A percentile compares a stretch with the other conserved stretches of the same genome.
phyloP scores from a whole-genome alignment of 2,113 vertebrate species.

The Isurus oxyrinchus region DNA sequence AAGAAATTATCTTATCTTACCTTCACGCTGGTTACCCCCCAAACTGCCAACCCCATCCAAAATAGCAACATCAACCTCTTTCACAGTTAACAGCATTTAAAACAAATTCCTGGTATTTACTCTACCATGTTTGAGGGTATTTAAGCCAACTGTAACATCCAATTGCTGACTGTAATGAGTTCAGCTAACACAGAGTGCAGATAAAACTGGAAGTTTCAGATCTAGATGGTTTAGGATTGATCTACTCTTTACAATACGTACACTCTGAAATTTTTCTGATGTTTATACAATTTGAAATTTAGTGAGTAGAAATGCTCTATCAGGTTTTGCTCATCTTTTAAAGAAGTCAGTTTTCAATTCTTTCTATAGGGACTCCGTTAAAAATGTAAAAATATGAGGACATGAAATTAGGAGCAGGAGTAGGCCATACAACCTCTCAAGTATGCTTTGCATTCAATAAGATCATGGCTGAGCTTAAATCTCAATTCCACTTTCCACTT shows the following conservation, averaged over 20 bases:
- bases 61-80: background rate
- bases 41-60: background rate
- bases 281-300: background rate
- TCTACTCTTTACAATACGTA: background rate
- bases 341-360: background rate
- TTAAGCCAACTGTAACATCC: background rate
- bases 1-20: background rate
- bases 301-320: background rate
- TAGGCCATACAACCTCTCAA: too few species aligned
- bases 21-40: background rate
- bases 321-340: background rate
- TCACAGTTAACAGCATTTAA: background rate
- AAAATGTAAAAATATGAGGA: background rate
- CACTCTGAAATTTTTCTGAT: background rate
- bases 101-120: background rate
- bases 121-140: background rate
- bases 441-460: too few species aligned
- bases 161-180: background rate
- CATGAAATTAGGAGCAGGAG: too few species aligned
- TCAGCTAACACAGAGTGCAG: background rate
- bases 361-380: background rate
- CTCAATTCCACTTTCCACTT: too few species aligned
- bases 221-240: background rate
- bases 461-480: too few species aligned
- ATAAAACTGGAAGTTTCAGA: background rate